These are phyloP conservation scores for Dasypogon diadema DNA, from an alignment of 2,888 invertebrate species.

Conservation along the genomic window DNA sequence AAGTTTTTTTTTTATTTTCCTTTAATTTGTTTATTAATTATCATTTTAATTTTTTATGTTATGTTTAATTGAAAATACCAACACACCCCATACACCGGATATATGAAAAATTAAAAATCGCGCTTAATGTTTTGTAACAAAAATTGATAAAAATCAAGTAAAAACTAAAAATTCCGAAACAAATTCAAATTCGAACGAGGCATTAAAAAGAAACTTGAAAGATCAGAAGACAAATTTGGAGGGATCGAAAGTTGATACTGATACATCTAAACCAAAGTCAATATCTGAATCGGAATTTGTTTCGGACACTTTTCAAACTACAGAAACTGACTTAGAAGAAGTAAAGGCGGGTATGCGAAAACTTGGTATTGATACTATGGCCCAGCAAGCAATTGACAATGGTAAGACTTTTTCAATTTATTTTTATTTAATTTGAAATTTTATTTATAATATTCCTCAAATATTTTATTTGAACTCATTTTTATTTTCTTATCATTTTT, in stretches of 20 bases:
- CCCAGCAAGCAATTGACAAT: constrained; percentile 70
- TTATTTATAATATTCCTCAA: constrained; percentile 56
- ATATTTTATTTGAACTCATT: constrained; percentile 54
- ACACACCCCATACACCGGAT: constrained; percentile 53
- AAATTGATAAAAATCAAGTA: constrained; percentile 55
- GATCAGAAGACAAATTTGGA: constrained; percentile 38
- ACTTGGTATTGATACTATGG: constrained; percentile 74
- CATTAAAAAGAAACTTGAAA: constrained; percentile 48
- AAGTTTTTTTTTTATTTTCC: constrained; percentile 60
- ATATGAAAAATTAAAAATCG: constrained; percentile 7
- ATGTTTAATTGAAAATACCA: constrained; percentile 63
- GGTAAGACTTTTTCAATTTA: constrained; percentile 64
- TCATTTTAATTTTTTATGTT: constrained; percentile 56
- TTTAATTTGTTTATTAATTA: constrained; percentile 64
- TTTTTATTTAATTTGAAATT: constrained; percentile 54
- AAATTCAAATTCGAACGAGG: constrained; percentile 56
- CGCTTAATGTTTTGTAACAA: constrained; percentile 2
- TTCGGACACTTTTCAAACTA: constrained; percentile 79
- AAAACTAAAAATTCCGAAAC: constrained; percentile 58
- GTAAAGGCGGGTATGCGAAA: constrained; percentile 80
- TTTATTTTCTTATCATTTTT: constrained; percentile 41
- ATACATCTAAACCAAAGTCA: constrained; percentile 55
- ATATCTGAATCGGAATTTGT: constrained; percentile 77
- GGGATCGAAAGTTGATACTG: constrained; percentile 25
- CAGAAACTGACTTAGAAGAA: constrained; percentile 77